These are phyloP conservation scores for Ptychodera flava DNA, from an alignment of 35 echinoderm and acorn worm genomes.

Conservation along the genomic window DNA sequence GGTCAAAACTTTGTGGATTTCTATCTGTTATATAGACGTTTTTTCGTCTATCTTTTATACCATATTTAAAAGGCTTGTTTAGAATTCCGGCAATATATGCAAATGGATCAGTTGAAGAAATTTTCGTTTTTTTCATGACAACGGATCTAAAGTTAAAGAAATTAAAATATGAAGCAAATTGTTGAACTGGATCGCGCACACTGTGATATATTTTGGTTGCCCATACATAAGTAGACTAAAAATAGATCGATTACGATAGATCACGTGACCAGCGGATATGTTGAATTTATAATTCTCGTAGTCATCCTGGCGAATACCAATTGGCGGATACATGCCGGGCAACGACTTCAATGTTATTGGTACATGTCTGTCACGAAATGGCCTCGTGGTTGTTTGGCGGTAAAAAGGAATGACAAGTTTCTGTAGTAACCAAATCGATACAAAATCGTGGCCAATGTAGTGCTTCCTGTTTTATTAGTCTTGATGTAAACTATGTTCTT, in stretches of 20 bases:
- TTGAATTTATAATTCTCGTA: conserved; percentile 27
- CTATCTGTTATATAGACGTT: background rate
- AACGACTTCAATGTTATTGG: background rate
- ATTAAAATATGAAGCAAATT: conserved; percentile 29
- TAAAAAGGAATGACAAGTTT: conserved; percentile 36
- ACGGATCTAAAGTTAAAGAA: conserved; percentile 2
- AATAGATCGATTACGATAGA: background rate
- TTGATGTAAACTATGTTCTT: conserved; percentile 36
- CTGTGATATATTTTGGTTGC: conserved; percentile 20
- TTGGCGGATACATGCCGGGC: conserved; percentile 6
- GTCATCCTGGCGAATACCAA: background rate
- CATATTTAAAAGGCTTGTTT: background rate
- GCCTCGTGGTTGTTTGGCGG: background rate
- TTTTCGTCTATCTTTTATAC: background rate
- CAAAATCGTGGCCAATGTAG: conserved; percentile 16
- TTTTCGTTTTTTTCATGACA: background rate
- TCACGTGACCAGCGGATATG: conserved; percentile 27
- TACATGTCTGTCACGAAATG: conserved; percentile 5
- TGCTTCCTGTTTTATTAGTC: conserved; percentile 47
- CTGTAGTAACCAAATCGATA: conserved; percentile 22
- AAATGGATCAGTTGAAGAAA: background rate
- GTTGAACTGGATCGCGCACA: conserved; percentile 30
- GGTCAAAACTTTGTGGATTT: conserved; percentile 64
- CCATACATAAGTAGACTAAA: conserved; percentile 14
- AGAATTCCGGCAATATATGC: background rate